Evolutionary conservation across 2,888 invertebrate genomes (phyloP).

Genomic region (Gerosis bhagava): DNA sequence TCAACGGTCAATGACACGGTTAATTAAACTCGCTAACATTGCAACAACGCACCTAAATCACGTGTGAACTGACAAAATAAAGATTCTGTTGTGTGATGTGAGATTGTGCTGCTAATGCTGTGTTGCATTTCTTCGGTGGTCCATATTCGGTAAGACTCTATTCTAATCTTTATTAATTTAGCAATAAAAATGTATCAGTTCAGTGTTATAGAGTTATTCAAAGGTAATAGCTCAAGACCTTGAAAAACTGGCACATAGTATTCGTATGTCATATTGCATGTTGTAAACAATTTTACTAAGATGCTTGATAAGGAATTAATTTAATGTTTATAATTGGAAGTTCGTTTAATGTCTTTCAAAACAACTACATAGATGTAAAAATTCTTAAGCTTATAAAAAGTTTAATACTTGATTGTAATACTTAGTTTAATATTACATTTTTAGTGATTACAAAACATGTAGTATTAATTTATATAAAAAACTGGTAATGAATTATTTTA

Average conservation of each 20-base stretch:
- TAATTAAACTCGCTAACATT: slow-evolving; percentile 31
- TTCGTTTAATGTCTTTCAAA: too few species aligned
- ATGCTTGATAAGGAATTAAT: slow-evolving; percentile 43
- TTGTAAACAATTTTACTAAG: slow-evolving; percentile 45
- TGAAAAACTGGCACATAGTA: slow-evolving; percentile 39
- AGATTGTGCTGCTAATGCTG: slow-evolving; percentile 49
- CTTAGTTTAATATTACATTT: too few species aligned
- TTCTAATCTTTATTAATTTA: slow-evolving; percentile 26
- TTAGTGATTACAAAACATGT: too few species aligned
- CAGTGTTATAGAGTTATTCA: slow-evolving; percentile 32
- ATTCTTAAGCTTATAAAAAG: too few species aligned
- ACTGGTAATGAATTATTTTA: too few species aligned
- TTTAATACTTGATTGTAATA: too few species aligned
- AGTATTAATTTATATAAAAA: too few species aligned
- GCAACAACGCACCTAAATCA: slow-evolving; percentile 36
- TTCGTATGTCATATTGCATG: slow-evolving; percentile 43
- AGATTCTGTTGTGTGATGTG: slow-evolving; percentile 56
- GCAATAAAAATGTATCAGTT: too few species aligned
- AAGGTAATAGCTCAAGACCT: slow-evolving; percentile 45
- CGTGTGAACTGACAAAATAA: slow-evolving; percentile 41
- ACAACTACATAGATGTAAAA: too few species aligned
- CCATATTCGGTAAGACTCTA: slow-evolving; percentile 60
- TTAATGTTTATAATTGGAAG: slow-evolving; percentile 4
- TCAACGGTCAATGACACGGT: slow-evolving; percentile 17
- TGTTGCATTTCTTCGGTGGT: slow-evolving; percentile 58